Evolutionary conservation across 1,140 invertebrate species (phyloP).

Genomic region (Wasmannia auropunctata): DNA sequence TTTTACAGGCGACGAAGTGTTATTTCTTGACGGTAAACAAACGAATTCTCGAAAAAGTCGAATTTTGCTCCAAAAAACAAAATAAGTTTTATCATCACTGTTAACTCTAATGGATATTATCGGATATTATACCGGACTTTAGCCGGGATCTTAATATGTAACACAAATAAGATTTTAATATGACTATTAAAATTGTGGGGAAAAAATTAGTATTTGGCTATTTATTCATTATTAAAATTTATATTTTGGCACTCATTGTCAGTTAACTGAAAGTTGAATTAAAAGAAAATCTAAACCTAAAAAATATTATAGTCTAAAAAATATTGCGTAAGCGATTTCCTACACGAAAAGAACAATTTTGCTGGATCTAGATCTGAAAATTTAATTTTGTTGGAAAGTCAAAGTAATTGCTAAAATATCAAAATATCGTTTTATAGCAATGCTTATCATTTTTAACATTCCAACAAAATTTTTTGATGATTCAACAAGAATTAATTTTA

Average conservation of each 20-base stretch:
- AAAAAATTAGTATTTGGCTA: background rate
- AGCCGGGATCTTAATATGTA: background rate
- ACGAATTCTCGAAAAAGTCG: background rate
- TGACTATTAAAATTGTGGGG: background rate
- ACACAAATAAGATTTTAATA: background rate
- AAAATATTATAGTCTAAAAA: background rate
- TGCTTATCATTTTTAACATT: too few species aligned
- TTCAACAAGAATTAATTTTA: too few species aligned
- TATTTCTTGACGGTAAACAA: conserved; percentile 19
- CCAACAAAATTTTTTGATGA: too few species aligned
- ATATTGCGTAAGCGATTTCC: background rate
- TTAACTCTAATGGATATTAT: background rate
- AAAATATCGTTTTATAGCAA: too few species aligned
- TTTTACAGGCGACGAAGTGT: conserved; percentile 6
- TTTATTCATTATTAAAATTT: background rate
- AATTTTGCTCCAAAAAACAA: background rate
- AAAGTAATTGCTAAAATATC: too few species aligned
- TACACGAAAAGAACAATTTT: too few species aligned
- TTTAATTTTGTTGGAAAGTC: too few species aligned
- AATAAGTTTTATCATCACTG: background rate
- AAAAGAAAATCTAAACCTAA: background rate
- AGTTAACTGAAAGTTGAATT: background rate
- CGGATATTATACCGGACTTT: background rate
- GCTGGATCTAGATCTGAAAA: too few species aligned
- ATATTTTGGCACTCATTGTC: background rate